phyloP scores from a whole-genome alignment of 1,140 invertebrate genomes.

The Platorchestia sp. region DNA sequence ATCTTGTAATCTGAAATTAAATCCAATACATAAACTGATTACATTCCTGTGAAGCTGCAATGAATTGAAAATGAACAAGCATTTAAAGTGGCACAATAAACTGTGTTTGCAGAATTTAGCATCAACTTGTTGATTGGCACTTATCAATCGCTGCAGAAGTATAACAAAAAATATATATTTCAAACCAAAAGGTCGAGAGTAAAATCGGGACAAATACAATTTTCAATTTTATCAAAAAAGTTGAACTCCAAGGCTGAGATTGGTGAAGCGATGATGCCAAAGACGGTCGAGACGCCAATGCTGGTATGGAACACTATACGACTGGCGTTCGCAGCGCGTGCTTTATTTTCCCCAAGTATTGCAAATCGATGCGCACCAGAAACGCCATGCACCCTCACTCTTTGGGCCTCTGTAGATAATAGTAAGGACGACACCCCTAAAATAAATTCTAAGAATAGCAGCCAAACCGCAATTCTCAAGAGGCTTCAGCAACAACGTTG shows the following conservation, averaged over 20 bases:
- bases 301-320: not conserved
- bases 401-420: slow-evolving; percentile 16
- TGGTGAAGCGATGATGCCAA: not conserved
- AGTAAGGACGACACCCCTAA: not conserved
- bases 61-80: too few relatives aligned
- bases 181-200: not conserved
- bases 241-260: not conserved
- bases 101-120: not conserved
- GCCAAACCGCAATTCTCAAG: not conserved
- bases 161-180: not conserved
- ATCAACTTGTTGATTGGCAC: not conserved
- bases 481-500: not conserved
- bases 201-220: not conserved
- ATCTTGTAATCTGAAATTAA: too few relatives aligned
- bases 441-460: not conserved
- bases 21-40: too few relatives aligned
- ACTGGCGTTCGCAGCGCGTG: not conserved
- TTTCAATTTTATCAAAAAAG: not conserved
- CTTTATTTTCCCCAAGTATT: slow-evolving; percentile 43
- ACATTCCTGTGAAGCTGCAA: too few relatives aligned
- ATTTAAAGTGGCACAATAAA: too few relatives aligned
- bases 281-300: not conserved
- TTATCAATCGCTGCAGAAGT: not conserved
- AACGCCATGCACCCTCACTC: slow-evolving; percentile 29
- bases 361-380: slow-evolving; percentile 41